Conservation (phyloP, 2,888 invertebrate genomes). For the Ephialtes manifestator region DNA sequence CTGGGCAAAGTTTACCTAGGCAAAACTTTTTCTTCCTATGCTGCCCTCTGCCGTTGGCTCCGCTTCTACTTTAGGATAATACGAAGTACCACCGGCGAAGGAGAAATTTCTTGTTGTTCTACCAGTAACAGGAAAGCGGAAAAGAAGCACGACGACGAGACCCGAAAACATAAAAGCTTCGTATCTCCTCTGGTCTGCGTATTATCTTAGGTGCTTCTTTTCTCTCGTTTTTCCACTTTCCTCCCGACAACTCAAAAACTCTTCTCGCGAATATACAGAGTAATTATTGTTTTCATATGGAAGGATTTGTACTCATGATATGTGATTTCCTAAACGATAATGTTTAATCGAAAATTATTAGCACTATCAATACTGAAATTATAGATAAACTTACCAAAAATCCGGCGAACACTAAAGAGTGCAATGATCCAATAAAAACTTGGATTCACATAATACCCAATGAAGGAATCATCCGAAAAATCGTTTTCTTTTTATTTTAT, state of each 20-base stretch:
- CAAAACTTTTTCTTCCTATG: conserved; percentile 49
- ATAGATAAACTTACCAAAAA: not conserved
- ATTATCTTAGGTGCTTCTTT: conserved; percentile 1
- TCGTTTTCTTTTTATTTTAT: no score
- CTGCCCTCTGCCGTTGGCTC: conserved; percentile 19
- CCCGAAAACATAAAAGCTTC: conserved; percentile 39
- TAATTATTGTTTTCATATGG: not conserved
- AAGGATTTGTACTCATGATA: not conserved
- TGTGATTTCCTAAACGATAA: not conserved
- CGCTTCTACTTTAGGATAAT: conserved; percentile 19
- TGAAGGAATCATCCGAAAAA: no score
- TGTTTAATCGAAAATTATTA: not conserved
- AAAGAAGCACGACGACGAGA: conserved; percentile 4
- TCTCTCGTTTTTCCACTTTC: not conserved
- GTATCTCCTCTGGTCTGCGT: not conserved
- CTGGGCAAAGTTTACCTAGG: conserved; percentile 44
- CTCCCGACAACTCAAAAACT: not conserved
- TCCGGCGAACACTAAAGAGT: no score
- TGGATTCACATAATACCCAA: no score
- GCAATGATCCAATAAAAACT: no score
- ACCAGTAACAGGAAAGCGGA: conserved; percentile 2
- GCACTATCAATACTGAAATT: not conserved
- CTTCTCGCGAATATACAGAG: conserved; percentile 2
- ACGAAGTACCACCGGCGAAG: conserved; percentile 24
- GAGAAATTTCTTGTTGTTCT: conserved; percentile 52